Conservation (phyloP, 2,797 vertebrate species). For the Serranus cabrilla region DNA sequence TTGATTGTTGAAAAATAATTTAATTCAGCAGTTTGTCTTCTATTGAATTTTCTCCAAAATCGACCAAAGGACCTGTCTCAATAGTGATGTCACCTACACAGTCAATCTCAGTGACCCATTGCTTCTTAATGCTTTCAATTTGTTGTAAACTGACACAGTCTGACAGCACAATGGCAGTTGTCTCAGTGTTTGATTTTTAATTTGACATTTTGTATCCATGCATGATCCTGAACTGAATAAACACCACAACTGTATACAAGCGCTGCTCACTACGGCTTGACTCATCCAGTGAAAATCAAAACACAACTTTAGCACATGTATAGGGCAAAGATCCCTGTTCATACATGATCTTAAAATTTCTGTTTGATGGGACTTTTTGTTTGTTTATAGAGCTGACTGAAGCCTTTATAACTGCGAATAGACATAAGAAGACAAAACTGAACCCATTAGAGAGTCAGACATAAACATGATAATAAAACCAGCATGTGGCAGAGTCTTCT, state of each 20-base stretch:
- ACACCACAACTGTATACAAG: neutral
- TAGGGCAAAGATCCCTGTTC: slow-evolving; percentile 18
- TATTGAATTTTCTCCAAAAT: slow-evolving; percentile 25
- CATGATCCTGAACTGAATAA: slow-evolving; percentile 24
- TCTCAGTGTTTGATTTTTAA: slow-evolving; percentile 8
- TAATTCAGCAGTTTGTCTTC: slow-evolving; percentile 23
- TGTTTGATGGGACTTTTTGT: slow-evolving; percentile 52
- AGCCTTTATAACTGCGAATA: slow-evolving; percentile 34
- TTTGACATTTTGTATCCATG: slow-evolving; percentile 17
- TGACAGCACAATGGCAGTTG: neutral
- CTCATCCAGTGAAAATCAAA: slow-evolving; percentile 21
- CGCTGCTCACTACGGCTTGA: slow-evolving; percentile 1
- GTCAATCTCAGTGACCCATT: neutral
- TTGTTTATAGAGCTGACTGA: slow-evolving; percentile 66
- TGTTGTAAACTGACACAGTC: slow-evolving; percentile 2
- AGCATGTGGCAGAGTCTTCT: slow-evolving; percentile 67
- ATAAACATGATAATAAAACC: slow-evolving; percentile 79
- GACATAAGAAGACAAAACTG: slow-evolving; percentile 58
- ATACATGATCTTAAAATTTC: slow-evolving; percentile 42
- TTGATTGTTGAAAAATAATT: slow-evolving; percentile 31
- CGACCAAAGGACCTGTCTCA: slow-evolving; percentile 9
- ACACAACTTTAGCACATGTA: slow-evolving; percentile 38
- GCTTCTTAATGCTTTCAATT: neutral
- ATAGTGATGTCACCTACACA: slow-evolving; percentile 20
- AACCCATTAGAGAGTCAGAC: slow-evolving; percentile 69